These are phyloP conservation scores for Nymphalis urticae DNA, from an alignment of 2,888 invertebrate species.

Conservation along the genomic window DNA sequence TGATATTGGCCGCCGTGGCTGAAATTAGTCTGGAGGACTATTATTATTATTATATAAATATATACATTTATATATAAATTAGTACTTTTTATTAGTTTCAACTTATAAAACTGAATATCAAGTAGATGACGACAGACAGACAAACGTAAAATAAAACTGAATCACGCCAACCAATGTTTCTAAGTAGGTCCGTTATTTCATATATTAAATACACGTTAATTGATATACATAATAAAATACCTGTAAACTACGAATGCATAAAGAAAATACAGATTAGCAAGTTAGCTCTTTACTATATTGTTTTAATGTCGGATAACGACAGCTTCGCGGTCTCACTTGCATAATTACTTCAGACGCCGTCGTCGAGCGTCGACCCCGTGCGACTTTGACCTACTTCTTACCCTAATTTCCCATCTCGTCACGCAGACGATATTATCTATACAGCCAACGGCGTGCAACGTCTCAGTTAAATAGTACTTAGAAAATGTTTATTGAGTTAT, in stretches of 20 bases:
- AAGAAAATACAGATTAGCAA: background rate
- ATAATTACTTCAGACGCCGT: conserved; percentile 71
- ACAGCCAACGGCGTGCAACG: conserved; percentile 12
- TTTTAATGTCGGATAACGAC: conserved; percentile 35
- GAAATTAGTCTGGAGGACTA: too few species aligned
- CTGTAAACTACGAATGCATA: background rate
- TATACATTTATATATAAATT: too few species aligned
- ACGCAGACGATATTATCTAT: conserved; percentile 55
- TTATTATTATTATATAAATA: too few species aligned
- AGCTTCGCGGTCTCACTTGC: conserved; percentile 64
- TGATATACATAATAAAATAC: background rate
- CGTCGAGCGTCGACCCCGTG: conserved; percentile 67
- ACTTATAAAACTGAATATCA: too few species aligned
- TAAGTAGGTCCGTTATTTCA: too few species aligned
- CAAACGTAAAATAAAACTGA: too few species aligned
- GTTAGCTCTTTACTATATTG: conserved; percentile 14
- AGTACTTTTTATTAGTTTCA: too few species aligned
- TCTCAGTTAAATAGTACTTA: background rate
- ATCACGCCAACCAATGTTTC: too few species aligned
- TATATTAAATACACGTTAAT: background rate
- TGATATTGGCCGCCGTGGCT: too few species aligned
- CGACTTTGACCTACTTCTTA: conserved; percentile 80
- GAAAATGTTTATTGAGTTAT: too few species aligned
- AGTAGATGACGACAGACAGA: too few species aligned
- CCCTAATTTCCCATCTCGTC: conserved; percentile 75